Base-by-base conservation (phyloP, 2,113 vertebrate genomes). In the Mastomys coucha region DNA sequence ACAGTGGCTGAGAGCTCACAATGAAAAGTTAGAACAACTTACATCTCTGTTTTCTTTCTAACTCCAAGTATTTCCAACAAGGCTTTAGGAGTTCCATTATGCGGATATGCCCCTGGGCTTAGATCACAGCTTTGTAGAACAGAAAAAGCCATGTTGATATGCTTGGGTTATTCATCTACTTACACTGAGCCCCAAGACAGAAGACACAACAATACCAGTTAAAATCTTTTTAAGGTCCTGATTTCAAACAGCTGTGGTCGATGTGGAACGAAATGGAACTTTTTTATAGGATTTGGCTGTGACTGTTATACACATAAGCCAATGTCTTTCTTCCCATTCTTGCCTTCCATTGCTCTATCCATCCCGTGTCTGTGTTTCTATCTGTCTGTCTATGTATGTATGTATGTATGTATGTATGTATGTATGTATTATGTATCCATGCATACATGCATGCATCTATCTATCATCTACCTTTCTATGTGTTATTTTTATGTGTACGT, bases 61-160 rank as follows among this genome's bases (percentile, higher is more conserved):
- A 89, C 1, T 89, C 3, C 33, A 90, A 88, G 31, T 91, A 39
- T 91, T 91, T 91, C 51, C 49, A 90, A 93, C 20, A 94, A 88
- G 1, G 22, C 51, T 58, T n/a, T 56, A 33, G n/a, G 4, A 89
- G 53, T 9, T 13, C 60, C 22, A 33, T 45, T n/a, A 42, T 89
- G 89, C 69, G 70, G 28, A 20, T 33, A 69, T 2, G 82, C 20
- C 20, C 22, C 88, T 91, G 69, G 53, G 24, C 39, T 63, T 78
- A 65, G 72, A 51, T 56, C 49, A 90, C 12, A 33, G 60, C 70
- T 42, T 4, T n/a, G 33, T 20, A 65, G 31, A 88, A 17, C 20
- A 49, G 2, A 14, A n/a, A 14, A 31, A 39, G 16, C 6, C 49
- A 56, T 80, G 2, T n/a, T 39, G 2, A 73, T 28, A 22, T 13